Evolutionary conservation across 2,113 vertebrate species (phyloP), one percentile per base, ranked within the genome.

Genomic region (Onychostruthus taczanowskii): DNA sequence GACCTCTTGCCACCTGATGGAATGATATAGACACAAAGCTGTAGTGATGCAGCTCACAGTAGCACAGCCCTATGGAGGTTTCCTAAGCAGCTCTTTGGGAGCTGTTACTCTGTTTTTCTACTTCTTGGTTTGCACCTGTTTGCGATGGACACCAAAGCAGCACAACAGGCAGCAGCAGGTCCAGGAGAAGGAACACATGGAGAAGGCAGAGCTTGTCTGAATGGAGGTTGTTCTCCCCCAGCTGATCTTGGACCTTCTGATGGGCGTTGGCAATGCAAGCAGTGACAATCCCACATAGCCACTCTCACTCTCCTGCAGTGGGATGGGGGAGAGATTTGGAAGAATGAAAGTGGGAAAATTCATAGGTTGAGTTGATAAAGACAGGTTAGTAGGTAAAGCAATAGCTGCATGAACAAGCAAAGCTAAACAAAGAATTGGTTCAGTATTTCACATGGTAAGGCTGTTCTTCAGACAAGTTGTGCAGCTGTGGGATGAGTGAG

Each of bases 81-180:
- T 46, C 16, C 24, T 26, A 28, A 55, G 64, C 49, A 61, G 33
- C 22, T 66, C 16, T 28, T 16, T 18, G 17, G 47, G 13, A 79
- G 43, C 18, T 33, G 21, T 52, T 21, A 41, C 5, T 41, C 14
- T 20, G 17, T 11, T 89, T 21, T 92, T 58, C 14, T 46, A 1
- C 37, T 81, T 79, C 31, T 59, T 10, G 5, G 8, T 64, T 75
- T 30, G 6, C 31, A 23, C 18, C 30, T 26, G 14, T 49, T 73
- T 69, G 43, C 1, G 0, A 35, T 0, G 1, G 26, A 35, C 3
- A 11, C 27, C 0, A 0, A 19, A 49, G 47, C 61, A 35, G 17
- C 6, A 46, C 9, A 22, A 16, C 0, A 2, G 16, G 31, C 1
- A 6, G 64, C n/a, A 37, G 49, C 81, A 55, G 37, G 16, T 47